phyloP scores from a whole-genome alignment of 2,888 invertebrate genomes.

The Cotesia congregata region DNA sequence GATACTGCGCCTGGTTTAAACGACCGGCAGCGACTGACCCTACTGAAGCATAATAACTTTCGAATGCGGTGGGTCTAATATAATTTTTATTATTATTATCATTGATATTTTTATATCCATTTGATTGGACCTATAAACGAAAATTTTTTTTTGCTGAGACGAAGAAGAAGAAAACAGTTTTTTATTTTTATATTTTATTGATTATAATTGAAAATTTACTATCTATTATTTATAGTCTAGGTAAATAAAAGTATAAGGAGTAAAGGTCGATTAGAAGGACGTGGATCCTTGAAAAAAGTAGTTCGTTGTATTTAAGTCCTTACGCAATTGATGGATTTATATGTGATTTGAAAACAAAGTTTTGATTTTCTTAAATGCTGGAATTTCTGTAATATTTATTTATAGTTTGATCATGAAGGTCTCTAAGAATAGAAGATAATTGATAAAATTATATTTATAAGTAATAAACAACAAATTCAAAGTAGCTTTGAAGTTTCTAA shows the following conservation, averaged over 20 bases:
- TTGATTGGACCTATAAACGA: too few relatives aligned
- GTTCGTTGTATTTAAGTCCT: slow-evolving; percentile 38
- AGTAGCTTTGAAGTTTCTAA: too few relatives aligned
- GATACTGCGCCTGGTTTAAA: neutral
- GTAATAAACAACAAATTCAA: too few relatives aligned
- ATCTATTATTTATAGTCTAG: too few relatives aligned
- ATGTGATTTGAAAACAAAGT: slow-evolving; percentile 1
- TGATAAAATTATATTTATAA: too few relatives aligned
- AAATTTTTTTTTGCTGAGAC: too few relatives aligned
- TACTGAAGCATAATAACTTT: neutral
- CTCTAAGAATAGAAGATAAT: too few relatives aligned
- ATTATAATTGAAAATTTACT: too few relatives aligned
- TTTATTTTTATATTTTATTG: too few relatives aligned
- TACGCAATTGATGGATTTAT: slow-evolving; percentile 13
- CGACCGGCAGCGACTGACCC: neutral
- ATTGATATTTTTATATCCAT: slow-evolving; percentile 27
- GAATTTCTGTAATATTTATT: too few relatives aligned
- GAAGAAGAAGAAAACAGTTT: too few relatives aligned
- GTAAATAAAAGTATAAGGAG: neutral
- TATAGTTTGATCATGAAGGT: too few relatives aligned
- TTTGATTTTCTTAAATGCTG: neutral
- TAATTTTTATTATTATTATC: neutral
- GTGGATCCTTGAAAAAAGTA: slow-evolving; percentile 46
- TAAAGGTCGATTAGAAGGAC: slow-evolving; percentile 35
- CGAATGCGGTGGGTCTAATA: neutral